Evolutionary conservation across 2,888 invertebrate genomes (phyloP).

Genomic region (Agrochola lychnidis): DNA sequence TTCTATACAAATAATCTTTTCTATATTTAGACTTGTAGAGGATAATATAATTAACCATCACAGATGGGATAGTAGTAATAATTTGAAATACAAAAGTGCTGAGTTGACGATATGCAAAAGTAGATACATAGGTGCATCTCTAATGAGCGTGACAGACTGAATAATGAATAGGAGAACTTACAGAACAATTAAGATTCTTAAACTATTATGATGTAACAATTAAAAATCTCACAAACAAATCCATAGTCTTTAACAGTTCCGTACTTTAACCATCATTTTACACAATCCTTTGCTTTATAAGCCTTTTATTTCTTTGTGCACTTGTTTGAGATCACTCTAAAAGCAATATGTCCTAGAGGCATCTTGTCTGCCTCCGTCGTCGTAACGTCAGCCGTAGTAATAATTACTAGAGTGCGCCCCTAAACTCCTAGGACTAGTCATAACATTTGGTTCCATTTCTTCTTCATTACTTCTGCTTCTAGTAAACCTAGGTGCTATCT

Average conservation of each 20-base stretch:
- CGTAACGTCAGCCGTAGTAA: conserved; percentile 84
- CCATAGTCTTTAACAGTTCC: conserved; percentile 51
- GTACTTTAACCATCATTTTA: conserved; percentile 46
- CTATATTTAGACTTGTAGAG: conserved; percentile 56
- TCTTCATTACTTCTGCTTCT: conserved; percentile 78
- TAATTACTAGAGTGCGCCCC: conserved; percentile 84
- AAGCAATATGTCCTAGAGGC: conserved; percentile 81
- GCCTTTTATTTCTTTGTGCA: conserved; percentile 50
- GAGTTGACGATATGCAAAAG: conserved; percentile 66
- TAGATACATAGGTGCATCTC: conserved; percentile 66
- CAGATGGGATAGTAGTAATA: conserved; percentile 59
- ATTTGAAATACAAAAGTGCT: conserved; percentile 63
- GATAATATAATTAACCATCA: conserved; percentile 58
- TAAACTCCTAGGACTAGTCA: conserved; percentile 86
- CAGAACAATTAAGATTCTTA: conserved; percentile 57
- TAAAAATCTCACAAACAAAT: conserved; percentile 50
- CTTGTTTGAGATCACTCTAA: conserved; percentile 64
- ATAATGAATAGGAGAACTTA: conserved; percentile 56
- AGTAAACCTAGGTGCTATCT: conserved; percentile 74
- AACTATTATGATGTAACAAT: conserved; percentile 61
- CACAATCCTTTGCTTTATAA: conserved; percentile 63
- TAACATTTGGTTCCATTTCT: conserved; percentile 76
- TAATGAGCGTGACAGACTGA: conserved; percentile 64
- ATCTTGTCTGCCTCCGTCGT: conserved; percentile 69
- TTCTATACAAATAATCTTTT: conserved; percentile 59